Evolutionary conservation across 2,113 vertebrate species (phyloP).

Genomic region (Brachirus orientalis): DNA sequence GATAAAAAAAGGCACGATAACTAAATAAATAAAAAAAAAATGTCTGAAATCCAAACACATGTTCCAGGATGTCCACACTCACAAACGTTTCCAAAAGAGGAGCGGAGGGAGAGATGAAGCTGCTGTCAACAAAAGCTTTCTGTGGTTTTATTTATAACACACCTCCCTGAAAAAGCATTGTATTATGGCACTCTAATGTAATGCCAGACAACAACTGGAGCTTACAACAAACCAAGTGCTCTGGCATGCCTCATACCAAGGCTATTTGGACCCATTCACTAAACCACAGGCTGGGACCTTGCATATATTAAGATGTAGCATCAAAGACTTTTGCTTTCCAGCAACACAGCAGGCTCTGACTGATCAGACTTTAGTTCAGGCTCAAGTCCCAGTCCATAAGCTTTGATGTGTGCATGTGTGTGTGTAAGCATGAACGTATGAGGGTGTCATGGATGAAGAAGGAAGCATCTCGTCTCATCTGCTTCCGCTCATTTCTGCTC

Average conservation of each 20-base stretch:
- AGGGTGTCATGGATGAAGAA: slow-evolving; percentile 43
- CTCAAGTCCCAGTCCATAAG: slow-evolving; percentile 19
- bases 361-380: slow-evolving; percentile 38
- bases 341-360: slow-evolving; percentile 32
- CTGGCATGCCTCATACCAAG: slow-evolving; percentile 30
- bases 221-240: slow-evolving; percentile 50
- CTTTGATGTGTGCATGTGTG: slow-evolving; percentile 53
- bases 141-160: slow-evolving; percentile 68
- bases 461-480: slow-evolving; percentile 41
- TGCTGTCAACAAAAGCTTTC: slow-evolving; percentile 61
- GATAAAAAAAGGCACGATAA: background rate
- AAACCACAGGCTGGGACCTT: slow-evolving; percentile 52
- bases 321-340: slow-evolving; percentile 55
- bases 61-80: background rate
- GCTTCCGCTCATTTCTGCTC: slow-evolving; percentile 25
- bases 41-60: slow-evolving; percentile 6
- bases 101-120: slow-evolving; percentile 33
- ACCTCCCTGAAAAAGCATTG: slow-evolving; percentile 59
- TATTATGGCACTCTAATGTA: slow-evolving; percentile 55
- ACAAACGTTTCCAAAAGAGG: slow-evolving; percentile 26
- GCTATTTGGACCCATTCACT: slow-evolving; percentile 49
- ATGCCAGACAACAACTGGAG: slow-evolving; percentile 63
- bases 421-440: slow-evolving; percentile 16
- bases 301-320: slow-evolving; percentile 56
- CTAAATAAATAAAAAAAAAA: background rate